Evolutionary conservation across 2,797 vertebrate species (phyloP).

Genomic region (Carapus acus): DNA sequence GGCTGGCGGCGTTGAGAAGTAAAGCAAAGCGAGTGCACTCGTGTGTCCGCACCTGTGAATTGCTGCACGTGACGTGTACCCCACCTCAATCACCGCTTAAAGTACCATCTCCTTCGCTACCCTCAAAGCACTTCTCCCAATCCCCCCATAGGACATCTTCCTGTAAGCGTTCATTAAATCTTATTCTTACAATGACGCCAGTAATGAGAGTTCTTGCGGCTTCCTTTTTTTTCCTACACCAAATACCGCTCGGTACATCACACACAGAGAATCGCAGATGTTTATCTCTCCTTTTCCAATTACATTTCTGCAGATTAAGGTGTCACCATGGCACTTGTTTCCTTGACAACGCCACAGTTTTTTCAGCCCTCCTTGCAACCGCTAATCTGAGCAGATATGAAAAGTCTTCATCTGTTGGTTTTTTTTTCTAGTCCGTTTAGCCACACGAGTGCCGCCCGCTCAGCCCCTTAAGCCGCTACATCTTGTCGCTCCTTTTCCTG

Average conservation of each 20-base stretch:
- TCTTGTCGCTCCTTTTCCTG: conserved; percentile 37
- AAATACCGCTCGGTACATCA: conserved; percentile 50
- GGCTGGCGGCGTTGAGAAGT: conserved; percentile 26
- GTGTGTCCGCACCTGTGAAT: no score
- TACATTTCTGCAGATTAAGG: conserved; percentile 72
- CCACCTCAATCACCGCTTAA: no score
- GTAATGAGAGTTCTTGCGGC: conserved; percentile 59
- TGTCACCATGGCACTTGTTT: conserved; percentile 68
- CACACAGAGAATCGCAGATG: conserved; percentile 63
- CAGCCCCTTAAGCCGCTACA: conserved; percentile 44
- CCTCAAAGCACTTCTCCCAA: no score
- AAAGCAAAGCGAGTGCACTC: conserved; percentile 18
- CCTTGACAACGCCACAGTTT: conserved; percentile 71
- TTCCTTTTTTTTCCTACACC: no score
- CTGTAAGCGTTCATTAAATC: conserved; percentile 58
- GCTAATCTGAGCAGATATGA: conserved; percentile 65
- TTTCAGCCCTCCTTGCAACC: conserved; percentile 57
- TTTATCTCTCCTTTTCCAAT: conserved; percentile 71
- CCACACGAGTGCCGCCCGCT: conserved; percentile 32
- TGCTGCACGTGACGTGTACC: no score
- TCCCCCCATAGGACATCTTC: conserved; percentile 34
- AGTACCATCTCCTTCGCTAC: no score
- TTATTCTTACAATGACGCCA: conserved; percentile 56
- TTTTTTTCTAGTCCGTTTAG: conserved; percentile 35
- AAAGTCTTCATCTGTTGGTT: conserved; percentile 59